Percentiles rank a stretch among this genome's conserved stretches.
Evolutionary conservation across 2,888 invertebrate species (phyloP).

Genomic region (Brenthis daphne): DNA sequence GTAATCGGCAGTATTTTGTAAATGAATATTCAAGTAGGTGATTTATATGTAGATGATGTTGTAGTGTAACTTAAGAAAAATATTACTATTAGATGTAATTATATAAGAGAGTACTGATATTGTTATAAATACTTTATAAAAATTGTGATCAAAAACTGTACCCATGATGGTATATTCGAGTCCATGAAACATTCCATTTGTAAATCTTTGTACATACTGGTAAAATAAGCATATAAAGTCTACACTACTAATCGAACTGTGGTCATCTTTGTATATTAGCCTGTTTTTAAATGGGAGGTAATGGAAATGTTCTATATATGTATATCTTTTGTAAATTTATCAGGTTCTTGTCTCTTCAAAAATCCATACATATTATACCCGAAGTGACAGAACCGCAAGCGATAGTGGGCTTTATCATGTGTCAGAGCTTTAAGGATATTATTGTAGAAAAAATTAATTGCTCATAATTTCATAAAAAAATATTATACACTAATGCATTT

Average conservation of each 20-base stretch:
- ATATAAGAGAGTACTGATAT: constrained; percentile 76
- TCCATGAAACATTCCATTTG: constrained; percentile 80
- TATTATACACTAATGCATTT: constrained; percentile 56
- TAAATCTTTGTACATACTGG: constrained; percentile 70
- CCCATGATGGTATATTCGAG: constrained; percentile 61
- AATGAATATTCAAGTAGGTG: constrained; percentile 64
- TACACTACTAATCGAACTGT: constrained; percentile 43
- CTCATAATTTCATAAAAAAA: constrained; percentile 62
- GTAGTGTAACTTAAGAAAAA: constrained; percentile 39
- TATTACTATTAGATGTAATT: constrained; percentile 45
- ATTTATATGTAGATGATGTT: constrained; percentile 57
- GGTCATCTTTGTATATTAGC: not conserved
- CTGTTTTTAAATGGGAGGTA: not conserved
- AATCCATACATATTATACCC: not conserved
- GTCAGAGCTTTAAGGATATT: constrained; percentile 74
- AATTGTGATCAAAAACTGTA: constrained; percentile 55
- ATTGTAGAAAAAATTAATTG: constrained; percentile 67
- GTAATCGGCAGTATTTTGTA: constrained; percentile 67
- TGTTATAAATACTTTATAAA: constrained; percentile 55
- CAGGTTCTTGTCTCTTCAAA: not conserved
- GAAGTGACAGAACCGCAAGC: not conserved
- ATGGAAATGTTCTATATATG: no score
- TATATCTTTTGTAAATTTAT: not conserved
- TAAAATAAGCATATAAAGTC: constrained; percentile 47
- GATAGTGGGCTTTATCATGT: constrained; percentile 41